Percentiles rank a stretch among this genome's conserved stretches.
phyloP scores from a whole-genome alignment of 1,140 invertebrate species.

The Aphelenchoides fujianensis region DNA sequence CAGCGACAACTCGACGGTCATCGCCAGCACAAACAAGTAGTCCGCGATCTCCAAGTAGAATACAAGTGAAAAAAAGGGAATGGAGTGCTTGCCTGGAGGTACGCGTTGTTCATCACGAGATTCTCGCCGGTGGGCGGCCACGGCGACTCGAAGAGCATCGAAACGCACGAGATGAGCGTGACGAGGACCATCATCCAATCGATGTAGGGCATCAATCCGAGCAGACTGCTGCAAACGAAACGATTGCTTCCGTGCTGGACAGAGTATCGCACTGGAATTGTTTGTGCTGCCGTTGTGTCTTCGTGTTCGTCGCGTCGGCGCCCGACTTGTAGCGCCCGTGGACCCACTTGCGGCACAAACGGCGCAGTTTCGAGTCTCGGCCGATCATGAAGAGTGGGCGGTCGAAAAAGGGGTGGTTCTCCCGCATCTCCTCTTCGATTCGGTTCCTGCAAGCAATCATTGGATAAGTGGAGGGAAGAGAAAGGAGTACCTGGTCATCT shows the following conservation, averaged over 20 bases:
- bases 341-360: conserved; percentile 88
- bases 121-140: conserved; percentile 62
- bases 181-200: conserved; percentile 99
- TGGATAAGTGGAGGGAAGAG: no score
- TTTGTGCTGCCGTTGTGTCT: conserved; percentile 75
- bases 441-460: no score
- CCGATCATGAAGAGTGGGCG: conserved; percentile 93
- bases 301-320: conserved; percentile 69
- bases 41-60: conserved; percentile 84
- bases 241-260: background rate
- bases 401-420: conserved; percentile 98
- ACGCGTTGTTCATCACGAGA: conserved; percentile 59
- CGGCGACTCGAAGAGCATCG: conserved; percentile 95
- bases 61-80: no score
- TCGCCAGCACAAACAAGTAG: conserved; percentile 94
- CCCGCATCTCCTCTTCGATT: conserved; percentile 77
- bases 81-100: conserved; percentile 48
- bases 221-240: conserved; percentile 74
- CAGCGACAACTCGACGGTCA: conserved; percentile 89
- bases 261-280: conserved; percentile 75
- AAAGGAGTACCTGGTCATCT: conserved; percentile 86
- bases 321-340: conserved; percentile 92
- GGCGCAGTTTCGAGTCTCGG: conserved; percentile 78
- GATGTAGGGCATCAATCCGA: conserved; percentile 93
- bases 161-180: conserved; percentile 91